Conservation (phyloP, 2,113 vertebrate genomes). For the Phyllostomus discolor region DNA sequence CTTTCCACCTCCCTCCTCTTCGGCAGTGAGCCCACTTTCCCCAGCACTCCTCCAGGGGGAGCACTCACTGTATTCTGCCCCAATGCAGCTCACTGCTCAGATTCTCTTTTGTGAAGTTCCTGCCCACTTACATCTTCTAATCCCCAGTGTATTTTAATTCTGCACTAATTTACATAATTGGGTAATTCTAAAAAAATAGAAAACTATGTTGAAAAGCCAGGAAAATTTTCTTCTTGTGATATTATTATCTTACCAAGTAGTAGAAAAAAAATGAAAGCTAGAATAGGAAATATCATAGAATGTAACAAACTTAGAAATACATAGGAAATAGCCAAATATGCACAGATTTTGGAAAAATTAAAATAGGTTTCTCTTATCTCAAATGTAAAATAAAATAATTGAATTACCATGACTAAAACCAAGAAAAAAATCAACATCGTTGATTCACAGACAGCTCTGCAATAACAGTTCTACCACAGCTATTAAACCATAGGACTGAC, state of each 20-base stretch:
- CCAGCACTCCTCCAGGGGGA: not conserved
- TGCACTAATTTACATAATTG: not conserved
- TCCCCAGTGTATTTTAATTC: not conserved
- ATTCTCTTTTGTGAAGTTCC: not conserved
- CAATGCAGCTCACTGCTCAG: not conserved
- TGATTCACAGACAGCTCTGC: not conserved
- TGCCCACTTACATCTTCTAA: not conserved
- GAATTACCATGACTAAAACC: not conserved
- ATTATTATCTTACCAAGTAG: not conserved
- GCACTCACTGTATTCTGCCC: not conserved
- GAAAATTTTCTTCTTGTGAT: not conserved
- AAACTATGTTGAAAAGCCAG: not conserved
- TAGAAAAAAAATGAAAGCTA: not conserved
- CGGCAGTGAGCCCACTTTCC: not conserved
- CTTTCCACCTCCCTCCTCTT: not conserved
- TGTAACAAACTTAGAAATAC: not conserved
- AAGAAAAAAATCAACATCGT: not conserved
- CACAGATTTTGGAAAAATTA: not conserved
- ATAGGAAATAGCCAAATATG: not conserved
- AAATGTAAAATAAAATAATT: not conserved
- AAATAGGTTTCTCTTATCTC: not conserved
- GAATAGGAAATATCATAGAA: not conserved
- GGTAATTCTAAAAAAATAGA: not conserved
- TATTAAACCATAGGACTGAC: not conserved
- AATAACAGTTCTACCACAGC: not conserved